Base-by-base conservation (phyloP, 2,113 vertebrate species). In the Rhea pennata region DNA sequence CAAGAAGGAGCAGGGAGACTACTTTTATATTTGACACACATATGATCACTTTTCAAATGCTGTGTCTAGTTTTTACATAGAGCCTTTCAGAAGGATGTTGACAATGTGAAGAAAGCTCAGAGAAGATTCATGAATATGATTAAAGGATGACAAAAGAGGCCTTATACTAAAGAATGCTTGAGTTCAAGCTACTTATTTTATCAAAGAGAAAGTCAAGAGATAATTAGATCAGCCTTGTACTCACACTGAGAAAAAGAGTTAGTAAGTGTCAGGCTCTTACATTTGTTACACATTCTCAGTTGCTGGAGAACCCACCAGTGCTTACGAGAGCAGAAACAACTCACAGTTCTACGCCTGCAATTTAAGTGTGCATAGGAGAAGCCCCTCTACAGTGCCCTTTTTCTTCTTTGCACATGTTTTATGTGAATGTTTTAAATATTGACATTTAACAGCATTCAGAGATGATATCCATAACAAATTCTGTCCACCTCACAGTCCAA, bases 91-190 rank as follows among this genome's bases (percentile, higher is more conserved):
- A 46, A 91, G 44, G 66, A 53, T 1, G 48, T 48, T 82, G 89
- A 89, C 95, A 92, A 73, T 29, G 33, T 3, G 3, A 95, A 20
- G 19, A 84, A 84, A 62, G 78, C 59, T 74, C 50, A 5, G 54
- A 67, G 54, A 96, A 90, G 59, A 93, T 83, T 44, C 89, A 44
- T 72, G 87, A 93, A 90, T 79, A 73, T 27, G 40, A 96, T 94
- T 88, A 94, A 83, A 95, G 85, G 82, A 90, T 59, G 59, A 96
- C 93, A 95, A 92, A 93, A 95, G 78, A 90, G 50, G 40, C 59
- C 78, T 94, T 86, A 83, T 50, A 58, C 59, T 90, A 90, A 79
- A 92, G 77, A 95, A 95, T 20, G 40, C 62, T 44, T 33, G 21
- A 50, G 89, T 67, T 85, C 87, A 76, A 96, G 84, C 48, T 29